Base-by-base conservation (phyloP, 2,888 invertebrate genomes). In the Zaprionus lineosus region DNA sequence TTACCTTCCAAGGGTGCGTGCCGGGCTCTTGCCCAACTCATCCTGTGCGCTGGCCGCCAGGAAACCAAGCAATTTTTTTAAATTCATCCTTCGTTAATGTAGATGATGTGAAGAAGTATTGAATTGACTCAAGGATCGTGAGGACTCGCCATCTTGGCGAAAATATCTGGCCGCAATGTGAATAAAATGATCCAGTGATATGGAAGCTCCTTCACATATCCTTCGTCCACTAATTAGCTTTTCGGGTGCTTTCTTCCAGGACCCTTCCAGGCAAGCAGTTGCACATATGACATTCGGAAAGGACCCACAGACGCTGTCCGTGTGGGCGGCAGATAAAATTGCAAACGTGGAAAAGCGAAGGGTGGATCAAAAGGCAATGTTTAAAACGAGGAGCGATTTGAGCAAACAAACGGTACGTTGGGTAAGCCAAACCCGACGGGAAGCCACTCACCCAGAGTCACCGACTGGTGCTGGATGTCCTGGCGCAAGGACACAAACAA, bases 321-420 rank as follows among this genome's bases (percentile, higher is more conserved):
- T 51, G 52, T 59, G 31, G 52, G 41, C 44, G 56, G 46, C 56
- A 53, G 46, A 57, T 53, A 51, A 74, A 69, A 68, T 43, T 52
- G 52, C 57, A 62, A 60, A 56, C 28, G 46, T 58, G 64, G 40
- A 44, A 50, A 43, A 28, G 44, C 44, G 52, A 37, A 64, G 26
- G 14, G 36, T 39, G 41, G 47, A 69, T 44, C 46, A 72, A 76
- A 72, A 56, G 60, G 76, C 64, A 55, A 58, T 76, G 76, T 19
- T 69, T 69, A 58, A 74, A 70, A 69, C 57, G 68, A 64, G 83
- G 75, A 68, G 46, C 79, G 75, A 74, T 84, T 82, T 82, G 63
- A 60, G 62, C 64, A 67, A 74, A 71, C 84, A 74, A 74, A 71
- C 59, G 78, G 61, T 57, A 48, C 78, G 64, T 64, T 74, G 82